These are phyloP conservation scores for Cottoperca gobio DNA, from an alignment of 2,797 vertebrate genomes.

Conservation along the genomic window DNA sequence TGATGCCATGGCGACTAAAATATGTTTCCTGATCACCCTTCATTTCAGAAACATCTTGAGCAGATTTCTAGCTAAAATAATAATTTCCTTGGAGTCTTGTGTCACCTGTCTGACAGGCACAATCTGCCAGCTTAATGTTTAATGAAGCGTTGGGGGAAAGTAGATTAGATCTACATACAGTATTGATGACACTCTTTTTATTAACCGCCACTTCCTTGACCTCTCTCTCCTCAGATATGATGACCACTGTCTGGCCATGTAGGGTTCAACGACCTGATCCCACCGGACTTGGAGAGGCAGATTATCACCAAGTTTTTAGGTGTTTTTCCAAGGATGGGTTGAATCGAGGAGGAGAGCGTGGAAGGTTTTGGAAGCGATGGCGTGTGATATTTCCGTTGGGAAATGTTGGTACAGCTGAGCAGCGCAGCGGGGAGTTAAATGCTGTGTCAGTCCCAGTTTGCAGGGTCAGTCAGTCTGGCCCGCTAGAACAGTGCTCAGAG, in stretches of 20 bases:
- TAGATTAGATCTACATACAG: slow-evolving; percentile 75
- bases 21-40: slow-evolving; percentile 16
- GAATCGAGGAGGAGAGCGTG: slow-evolving; percentile 45
- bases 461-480: slow-evolving; percentile 68
- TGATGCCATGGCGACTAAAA: not conserved
- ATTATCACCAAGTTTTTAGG: slow-evolving; percentile 56
- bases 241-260: slow-evolving; percentile 67
- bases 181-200: slow-evolving; percentile 83
- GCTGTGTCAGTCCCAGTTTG: slow-evolving; percentile 75
- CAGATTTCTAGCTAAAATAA: slow-evolving; percentile 42
- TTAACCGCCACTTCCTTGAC: slow-evolving; percentile 56
- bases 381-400: slow-evolving; percentile 41
- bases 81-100: slow-evolving; percentile 67
- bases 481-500: slow-evolving; percentile 60
- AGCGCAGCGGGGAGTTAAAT: slow-evolving; percentile 60
- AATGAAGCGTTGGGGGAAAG: slow-evolving; percentile 73
- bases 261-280: slow-evolving; percentile 53
- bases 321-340: slow-evolving; percentile 44
- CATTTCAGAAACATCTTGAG: slow-evolving; percentile 44
- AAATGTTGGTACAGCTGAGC: slow-evolving; percentile 45
- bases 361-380: not conserved
- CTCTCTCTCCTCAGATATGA: slow-evolving; percentile 62
- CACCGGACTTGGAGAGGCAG: slow-evolving; percentile 19
- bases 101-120: slow-evolving; percentile 77
- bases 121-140: slow-evolving; percentile 83